Base-by-base conservation (phyloP, 2,888 invertebrate genomes). In the Chouioia cunea region DNA sequence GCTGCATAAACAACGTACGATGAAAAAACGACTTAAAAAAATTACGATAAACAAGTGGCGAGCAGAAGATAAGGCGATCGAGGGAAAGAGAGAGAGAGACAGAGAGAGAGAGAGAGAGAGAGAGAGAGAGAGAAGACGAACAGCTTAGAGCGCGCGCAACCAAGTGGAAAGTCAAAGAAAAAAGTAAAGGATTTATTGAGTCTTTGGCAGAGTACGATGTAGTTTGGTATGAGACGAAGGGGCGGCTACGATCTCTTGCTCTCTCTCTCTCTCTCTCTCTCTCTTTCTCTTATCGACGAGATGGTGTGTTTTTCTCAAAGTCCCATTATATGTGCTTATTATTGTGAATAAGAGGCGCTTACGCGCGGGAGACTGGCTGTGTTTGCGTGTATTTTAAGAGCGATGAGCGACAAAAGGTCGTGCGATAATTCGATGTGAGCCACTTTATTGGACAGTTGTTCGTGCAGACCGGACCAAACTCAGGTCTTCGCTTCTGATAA, bases 391-490 rank as follows among this genome's bases (percentile, higher is more conserved):
- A 70, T 70, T 70, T 70, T 65, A 70, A 70, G 65, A 60, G 54
- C 47, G 54, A 54, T 22, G 71, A 71, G 56, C 46, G 66, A 67
- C 66, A 64, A 71, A 67, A 71, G 71, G 71, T 71, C 71, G 66
- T 47, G 66, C 58, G 71, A 71, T 71, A 71, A 71, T 65, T 65
- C 14, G 47, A 48, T 52, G 50, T 8, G 43, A 65, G 57, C 48
- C 15, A 27, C 18, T 56, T 54, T 57, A 65, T 56, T 47, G 48
- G 22, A 65, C 43, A 43, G 27, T 16, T 36, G 10, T 36, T 27
- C 27, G 27, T 12, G 36, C 36, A 36, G 36, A 36, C 36, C 36
- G 36, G 36, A 36, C 36, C 36, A 6, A 36, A 10, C 36, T 2
- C 36, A 36, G 36, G 36, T 36, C 36, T 6, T 36, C 36, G 36